These are phyloP conservation scores for Platysternon megacephalum DNA, from an alignment of 2,113 vertebrate species.

Conservation along the genomic window DNA sequence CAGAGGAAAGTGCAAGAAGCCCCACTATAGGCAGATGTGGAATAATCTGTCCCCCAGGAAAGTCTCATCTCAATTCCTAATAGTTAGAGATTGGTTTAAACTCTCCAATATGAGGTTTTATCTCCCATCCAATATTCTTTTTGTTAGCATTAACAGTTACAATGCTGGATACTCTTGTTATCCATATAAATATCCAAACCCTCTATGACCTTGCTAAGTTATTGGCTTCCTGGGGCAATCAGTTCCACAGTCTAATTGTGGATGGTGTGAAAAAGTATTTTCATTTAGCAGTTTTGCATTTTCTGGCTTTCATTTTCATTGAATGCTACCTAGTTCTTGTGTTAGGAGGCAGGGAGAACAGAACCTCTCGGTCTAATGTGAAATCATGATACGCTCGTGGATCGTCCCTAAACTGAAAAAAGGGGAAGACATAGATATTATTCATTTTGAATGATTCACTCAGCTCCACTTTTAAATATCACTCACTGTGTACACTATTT, in stretches of 20 bases:
- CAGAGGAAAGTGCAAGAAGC: not conserved
- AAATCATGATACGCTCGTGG: not conserved
- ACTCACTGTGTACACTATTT: fast-evolving
- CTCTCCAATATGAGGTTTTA: not conserved
- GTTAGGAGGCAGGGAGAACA: not conserved
- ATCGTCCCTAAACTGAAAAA: not conserved
- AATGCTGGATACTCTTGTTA: not conserved
- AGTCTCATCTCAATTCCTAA: not conserved
- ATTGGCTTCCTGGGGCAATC: not conserved
- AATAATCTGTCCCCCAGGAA: not conserved
- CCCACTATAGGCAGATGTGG: not conserved
- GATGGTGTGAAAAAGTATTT: not conserved
- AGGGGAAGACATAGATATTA: not conserved
- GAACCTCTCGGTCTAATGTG: fast-evolving
- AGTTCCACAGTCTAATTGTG: not conserved
- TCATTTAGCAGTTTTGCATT: not conserved
- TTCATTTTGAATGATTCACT: not conserved
- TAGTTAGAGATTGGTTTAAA: not conserved
- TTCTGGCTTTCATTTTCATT: not conserved
- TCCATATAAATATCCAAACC: not conserved
- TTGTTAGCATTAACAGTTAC: not conserved
- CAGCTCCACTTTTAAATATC: not conserved
- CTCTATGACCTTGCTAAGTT: not conserved
- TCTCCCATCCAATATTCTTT: not conserved
- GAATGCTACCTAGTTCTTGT: not conserved